Conservation (phyloP, 2,113 vertebrate species). For the Sialia sialis region DNA sequence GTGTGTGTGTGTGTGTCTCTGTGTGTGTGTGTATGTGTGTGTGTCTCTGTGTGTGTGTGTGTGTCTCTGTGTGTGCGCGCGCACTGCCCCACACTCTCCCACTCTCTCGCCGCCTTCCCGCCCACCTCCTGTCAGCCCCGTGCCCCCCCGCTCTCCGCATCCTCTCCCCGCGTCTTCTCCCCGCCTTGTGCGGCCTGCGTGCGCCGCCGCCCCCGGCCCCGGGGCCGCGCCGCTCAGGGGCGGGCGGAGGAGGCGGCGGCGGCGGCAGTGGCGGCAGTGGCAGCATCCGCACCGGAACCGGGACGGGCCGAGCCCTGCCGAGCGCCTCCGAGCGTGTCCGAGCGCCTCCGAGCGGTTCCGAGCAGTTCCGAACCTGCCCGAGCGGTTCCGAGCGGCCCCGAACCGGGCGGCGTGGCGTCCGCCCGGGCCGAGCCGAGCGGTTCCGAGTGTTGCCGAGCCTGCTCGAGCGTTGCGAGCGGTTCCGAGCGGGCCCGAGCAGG, state of each 20-base stretch:
- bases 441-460: not conserved
- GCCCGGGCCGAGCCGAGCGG: not conserved
- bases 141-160: not conserved
- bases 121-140: not conserved
- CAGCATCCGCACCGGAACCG: not conserved
- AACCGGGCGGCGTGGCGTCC: not conserved
- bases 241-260: not conserved
- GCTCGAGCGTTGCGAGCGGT: not conserved
- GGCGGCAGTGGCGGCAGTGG: not conserved
- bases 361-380: not conserved
- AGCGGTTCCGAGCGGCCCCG: not conserved
- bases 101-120: not conserved
- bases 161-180: not conserved
- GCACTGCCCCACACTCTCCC: not conserved
- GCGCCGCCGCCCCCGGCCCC: not conserved
- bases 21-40: not conserved
- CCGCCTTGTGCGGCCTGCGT: not conserved
- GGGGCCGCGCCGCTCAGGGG: not conserved
- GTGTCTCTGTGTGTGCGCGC: not conserved
- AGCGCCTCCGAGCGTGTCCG: not conserved
- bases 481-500: not conserved
- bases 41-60: not conserved
- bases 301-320: not conserved
- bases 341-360: not conserved
- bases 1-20: not conserved